These are phyloP conservation scores for Isoperla grammatica DNA, from an alignment of 2,888 invertebrate species.

Conservation along the genomic window DNA sequence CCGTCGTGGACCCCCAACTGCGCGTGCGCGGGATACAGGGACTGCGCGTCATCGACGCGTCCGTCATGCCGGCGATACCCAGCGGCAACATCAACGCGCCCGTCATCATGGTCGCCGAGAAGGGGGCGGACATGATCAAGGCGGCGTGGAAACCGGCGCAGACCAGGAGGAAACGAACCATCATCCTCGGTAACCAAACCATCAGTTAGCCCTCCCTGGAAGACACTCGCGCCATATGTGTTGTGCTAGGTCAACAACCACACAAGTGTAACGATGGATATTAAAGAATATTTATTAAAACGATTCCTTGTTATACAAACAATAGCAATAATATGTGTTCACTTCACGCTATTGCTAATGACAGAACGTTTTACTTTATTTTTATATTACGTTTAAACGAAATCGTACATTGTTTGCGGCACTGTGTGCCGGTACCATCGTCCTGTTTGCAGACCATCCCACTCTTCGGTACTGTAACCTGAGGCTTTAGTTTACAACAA, in stretches of 20 bases:
- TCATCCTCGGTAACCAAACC: not conserved
- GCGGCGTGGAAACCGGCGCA: constrained; percentile 53
- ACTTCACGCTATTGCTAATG: too few species aligned
- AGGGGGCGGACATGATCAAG: constrained; percentile 77
- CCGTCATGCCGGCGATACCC: constrained; percentile 81
- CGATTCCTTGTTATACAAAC: too few species aligned
- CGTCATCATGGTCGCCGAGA: constrained; percentile 82
- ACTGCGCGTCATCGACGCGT: constrained; percentile 78
- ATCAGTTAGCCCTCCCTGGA: not conserved
- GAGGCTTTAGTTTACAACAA: too few species aligned
- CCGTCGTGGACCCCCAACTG: constrained; percentile 74
- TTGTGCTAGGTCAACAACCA: not conserved
- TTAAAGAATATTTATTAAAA: not conserved
- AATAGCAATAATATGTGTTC: too few species aligned
- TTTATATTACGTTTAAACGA: too few species aligned
- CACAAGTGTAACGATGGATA: not conserved
- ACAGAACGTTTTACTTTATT: too few species aligned
- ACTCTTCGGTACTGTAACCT: too few species aligned
- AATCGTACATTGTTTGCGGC: too few species aligned
- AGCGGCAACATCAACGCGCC: constrained; percentile 87
- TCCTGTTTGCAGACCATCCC: too few species aligned
- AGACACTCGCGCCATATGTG: not conserved
- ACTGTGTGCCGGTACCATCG: too few species aligned
- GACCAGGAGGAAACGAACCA: constrained; percentile 37
- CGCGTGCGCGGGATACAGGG: constrained; percentile 72